These are phyloP conservation scores for Drosophila sechellia DNA, from an alignment of 1,140 invertebrate genomes.

Conservation along the genomic window DNA sequence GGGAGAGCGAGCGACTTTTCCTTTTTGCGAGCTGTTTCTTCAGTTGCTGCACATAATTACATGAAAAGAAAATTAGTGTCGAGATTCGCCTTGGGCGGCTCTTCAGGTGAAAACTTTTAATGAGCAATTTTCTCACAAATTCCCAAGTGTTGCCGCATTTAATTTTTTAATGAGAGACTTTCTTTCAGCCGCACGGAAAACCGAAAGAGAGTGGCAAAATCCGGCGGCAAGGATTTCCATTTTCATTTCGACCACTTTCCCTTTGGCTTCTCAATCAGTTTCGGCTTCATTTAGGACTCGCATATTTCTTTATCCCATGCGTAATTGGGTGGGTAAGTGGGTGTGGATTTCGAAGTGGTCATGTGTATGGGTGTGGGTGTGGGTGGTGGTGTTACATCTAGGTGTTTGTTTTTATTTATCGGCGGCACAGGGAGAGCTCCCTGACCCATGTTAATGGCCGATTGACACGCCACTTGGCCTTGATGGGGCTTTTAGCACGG, in stretches of 20 bases:
- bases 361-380: neutral
- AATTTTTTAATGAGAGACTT: slow-evolving; percentile 79
- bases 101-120: slow-evolving; percentile 82
- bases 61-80: slow-evolving; percentile 78
- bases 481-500: slow-evolving; percentile 50
- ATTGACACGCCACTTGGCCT: slow-evolving; percentile 82
- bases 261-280: slow-evolving; percentile 28
- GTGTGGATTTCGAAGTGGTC: slow-evolving; percentile 2
- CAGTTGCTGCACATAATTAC: slow-evolving; percentile 74
- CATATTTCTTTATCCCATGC: slow-evolving; percentile 17
- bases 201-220: slow-evolving; percentile 12
- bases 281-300: slow-evolving; percentile 35
- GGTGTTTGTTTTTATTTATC: slow-evolving; percentile 69
- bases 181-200: slow-evolving; percentile 3
- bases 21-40: slow-evolving; percentile 33
- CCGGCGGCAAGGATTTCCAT: slow-evolving; percentile 15
- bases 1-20: slow-evolving; percentile 17
- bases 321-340: slow-evolving; percentile 1
- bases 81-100: slow-evolving; percentile 76
- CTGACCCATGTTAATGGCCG: slow-evolving; percentile 74
- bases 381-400: slow-evolving; percentile 9
- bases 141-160: slow-evolving; percentile 77
- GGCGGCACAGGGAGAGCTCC: slow-evolving; percentile 17
- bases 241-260: neutral
- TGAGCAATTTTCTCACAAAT: slow-evolving; percentile 81